These are phyloP conservation scores for Ophthalmolycus amberensis DNA, from an alignment of 2,113 vertebrate genomes.

Conservation along the genomic window DNA sequence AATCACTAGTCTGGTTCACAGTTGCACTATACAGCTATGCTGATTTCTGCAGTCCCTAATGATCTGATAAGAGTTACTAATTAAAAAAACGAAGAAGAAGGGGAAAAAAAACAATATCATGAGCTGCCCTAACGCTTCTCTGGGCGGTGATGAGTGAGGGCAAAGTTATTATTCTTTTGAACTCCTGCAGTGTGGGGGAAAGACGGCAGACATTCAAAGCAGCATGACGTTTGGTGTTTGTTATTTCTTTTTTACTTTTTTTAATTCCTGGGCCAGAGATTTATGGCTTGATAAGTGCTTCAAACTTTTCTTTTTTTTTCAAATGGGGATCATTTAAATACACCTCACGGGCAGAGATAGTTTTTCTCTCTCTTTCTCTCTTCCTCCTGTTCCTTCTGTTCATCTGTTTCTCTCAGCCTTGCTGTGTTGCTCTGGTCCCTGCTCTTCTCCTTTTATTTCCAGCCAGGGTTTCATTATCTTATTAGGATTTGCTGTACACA, in stretches of 20 bases:
- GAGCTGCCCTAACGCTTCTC: slow-evolving; percentile 84
- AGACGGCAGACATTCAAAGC: slow-evolving; percentile 83
- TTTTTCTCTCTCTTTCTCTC: slow-evolving; percentile 20
- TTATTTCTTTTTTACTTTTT: slow-evolving; percentile 82
- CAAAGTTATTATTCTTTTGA: slow-evolving; percentile 87
- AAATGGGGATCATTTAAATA: slow-evolving; percentile 74
- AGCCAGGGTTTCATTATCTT: slow-evolving; percentile 38
- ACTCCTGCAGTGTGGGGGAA: slow-evolving; percentile 84
- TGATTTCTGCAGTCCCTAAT: slow-evolving; percentile 74
- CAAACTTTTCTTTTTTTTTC: slow-evolving; percentile 64
- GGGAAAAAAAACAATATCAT: slow-evolving; percentile 79
- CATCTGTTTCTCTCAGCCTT: slow-evolving; percentile 22
- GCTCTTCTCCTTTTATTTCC: slow-evolving; percentile 27
- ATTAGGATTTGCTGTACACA: slow-evolving; percentile 37
- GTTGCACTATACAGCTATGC: slow-evolving; percentile 55
- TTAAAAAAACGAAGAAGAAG: slow-evolving; percentile 75
- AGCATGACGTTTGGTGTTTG: slow-evolving; percentile 86
- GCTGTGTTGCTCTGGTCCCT: slow-evolving; percentile 20
- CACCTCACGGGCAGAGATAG: slow-evolving; percentile 63
- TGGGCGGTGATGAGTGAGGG: slow-evolving; percentile 84
- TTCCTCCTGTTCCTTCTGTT: slow-evolving; percentile 30
- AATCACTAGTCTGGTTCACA: slow-evolving; percentile 69
- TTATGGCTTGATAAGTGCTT: slow-evolving; percentile 80
- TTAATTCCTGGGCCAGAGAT: slow-evolving; percentile 81
- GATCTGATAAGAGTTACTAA: slow-evolving; percentile 84